Base-by-base conservation (phyloP, 2,797 vertebrate genomes). In the Enoplosus armatus region DNA sequence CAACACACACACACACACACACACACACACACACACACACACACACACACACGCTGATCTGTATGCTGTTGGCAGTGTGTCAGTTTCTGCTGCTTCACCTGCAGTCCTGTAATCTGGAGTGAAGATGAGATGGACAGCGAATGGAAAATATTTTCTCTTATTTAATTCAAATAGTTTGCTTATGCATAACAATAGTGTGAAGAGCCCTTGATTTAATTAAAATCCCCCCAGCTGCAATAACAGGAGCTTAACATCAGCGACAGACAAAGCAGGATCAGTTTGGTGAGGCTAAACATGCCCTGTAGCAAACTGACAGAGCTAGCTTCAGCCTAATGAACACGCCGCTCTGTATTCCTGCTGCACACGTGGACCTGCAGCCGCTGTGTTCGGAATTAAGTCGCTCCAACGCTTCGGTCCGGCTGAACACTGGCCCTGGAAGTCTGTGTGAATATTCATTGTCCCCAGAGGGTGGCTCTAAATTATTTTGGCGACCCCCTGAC, bases 161-260 rank as follows among this genome's bases (percentile, higher is more conserved):
- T 80, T 83, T 68, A 45, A 77, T 75, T 55, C 56, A 26, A 35
- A 77, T 29, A 27, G 35, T 73, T 79, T 87, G 67, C 75, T 83
- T 70, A 50, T 69, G 80, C 67, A 39, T 45, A 61, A 78, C 83
- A 75, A 73, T 24, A 6, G 41, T 47, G 78, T 56, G 75, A 75
- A 62, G 67, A 77, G 68, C 68, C 20, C 72, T 83, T 63, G 60
- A 81, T 85, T 74, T 84, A 79, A 84, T 88, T 81, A 75, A 78
- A 65, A 56, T 43, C 43, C 72, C 39, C 41, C 41, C 9, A 3
- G 77, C 79, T 75, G 71, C 67, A 50, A 53, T 75, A 83, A 78
- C 43, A 80, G 39, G 48, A 66, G 79, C 70, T 80, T 53, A 78
- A 68, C 66, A 80, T 47, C 45, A 29, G 64, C 29, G n/a, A 45